A percentile compares a stretch with the other conserved stretches of the same genome.
These are phyloP conservation scores for Megalops atlanticus DNA, from an alignment of 2,113 vertebrate genomes.

Conservation along the genomic window DNA sequence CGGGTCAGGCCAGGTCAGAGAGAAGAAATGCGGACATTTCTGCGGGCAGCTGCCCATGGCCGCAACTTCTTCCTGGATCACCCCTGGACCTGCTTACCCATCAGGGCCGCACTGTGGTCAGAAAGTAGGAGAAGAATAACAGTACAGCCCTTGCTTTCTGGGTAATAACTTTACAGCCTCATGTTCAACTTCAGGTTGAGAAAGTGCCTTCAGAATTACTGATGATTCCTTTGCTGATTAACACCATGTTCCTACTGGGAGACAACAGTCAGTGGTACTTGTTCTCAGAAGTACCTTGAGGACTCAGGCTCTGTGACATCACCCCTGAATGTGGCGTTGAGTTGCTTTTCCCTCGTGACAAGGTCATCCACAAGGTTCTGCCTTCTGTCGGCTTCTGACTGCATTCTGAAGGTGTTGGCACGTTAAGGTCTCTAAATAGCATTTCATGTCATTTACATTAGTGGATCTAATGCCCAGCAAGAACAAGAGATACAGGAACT, in stretches of 20 bases:
- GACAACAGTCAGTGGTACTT: too few relatives aligned
- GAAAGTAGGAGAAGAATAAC: neutral
- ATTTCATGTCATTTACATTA: neutral
- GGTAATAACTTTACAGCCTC: neutral
- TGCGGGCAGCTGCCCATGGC: slow-evolving; percentile 9
- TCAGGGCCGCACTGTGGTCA: neutral
- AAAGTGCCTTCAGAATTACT: too few relatives aligned
- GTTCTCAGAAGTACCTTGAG: slow-evolving; percentile 59
- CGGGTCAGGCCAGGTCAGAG: slow-evolving; percentile 47
- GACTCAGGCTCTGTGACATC: slow-evolving; percentile 75
- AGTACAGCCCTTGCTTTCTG: too few relatives aligned
- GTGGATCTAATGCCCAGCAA: neutral
- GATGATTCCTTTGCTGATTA: too few relatives aligned
- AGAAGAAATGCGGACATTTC: slow-evolving; percentile 26
- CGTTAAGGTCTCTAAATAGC: slow-evolving; percentile 45
- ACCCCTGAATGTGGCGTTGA: slow-evolving; percentile 83
- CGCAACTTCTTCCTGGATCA: neutral
- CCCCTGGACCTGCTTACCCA: neutral
- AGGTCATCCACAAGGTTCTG: slow-evolving; percentile 92
- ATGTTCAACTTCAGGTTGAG: slow-evolving; percentile 15
- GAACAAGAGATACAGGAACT: neutral
- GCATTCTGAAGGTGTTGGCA: slow-evolving; percentile 73
- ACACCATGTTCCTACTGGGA: neutral
- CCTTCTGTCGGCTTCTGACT: slow-evolving; percentile 90
- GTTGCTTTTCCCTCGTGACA: slow-evolving; percentile 84